Evolutionary conservation across 2,797 vertebrate genomes (phyloP).

Genomic region (Discoglossus pictus): DNA sequence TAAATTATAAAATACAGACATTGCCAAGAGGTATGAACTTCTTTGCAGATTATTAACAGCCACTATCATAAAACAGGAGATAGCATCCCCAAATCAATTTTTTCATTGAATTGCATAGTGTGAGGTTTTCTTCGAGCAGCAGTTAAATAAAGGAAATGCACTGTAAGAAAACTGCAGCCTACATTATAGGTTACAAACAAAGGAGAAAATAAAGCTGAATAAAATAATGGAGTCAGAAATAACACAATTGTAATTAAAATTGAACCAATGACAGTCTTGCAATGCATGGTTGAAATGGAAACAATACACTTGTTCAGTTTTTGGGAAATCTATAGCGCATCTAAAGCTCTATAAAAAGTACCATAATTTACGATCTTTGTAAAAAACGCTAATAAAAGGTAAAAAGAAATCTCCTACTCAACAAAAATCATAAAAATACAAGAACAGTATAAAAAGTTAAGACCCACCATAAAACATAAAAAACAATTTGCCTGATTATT

Average conservation of each 20-base stretch:
- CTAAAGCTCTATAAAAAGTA: too few species aligned
- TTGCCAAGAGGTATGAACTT: conserved; percentile 41
- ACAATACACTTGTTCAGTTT: neutral
- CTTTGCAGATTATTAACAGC: conserved; percentile 42
- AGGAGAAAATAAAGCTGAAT: conserved; percentile 27
- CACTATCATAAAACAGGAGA: conserved; percentile 41
- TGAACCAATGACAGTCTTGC: conserved; percentile 11
- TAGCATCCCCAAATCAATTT: conserved; percentile 43
- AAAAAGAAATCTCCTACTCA: too few species aligned
- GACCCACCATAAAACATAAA: too few species aligned
- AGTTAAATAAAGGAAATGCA: conserved; percentile 24
- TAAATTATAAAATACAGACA: conserved; percentile 44
- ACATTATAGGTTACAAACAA: conserved; percentile 43
- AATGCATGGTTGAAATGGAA: conserved; percentile 35
- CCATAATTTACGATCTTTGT: too few species aligned
- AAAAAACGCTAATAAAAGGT: too few species aligned
- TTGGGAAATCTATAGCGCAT: too few species aligned
- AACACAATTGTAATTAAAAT: conserved; percentile 42
- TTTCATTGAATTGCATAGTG: conserved; percentile 28
- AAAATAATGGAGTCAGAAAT: conserved; percentile 28
- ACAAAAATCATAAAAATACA: too few species aligned
- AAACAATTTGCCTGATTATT: too few species aligned
- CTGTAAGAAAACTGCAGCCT: conserved; percentile 20
- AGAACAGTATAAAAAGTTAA: too few species aligned
- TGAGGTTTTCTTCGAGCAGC: conserved; percentile 20